Conservation (phyloP, 2,113 vertebrate genomes). For the Sakesphorus luctuosus region DNA sequence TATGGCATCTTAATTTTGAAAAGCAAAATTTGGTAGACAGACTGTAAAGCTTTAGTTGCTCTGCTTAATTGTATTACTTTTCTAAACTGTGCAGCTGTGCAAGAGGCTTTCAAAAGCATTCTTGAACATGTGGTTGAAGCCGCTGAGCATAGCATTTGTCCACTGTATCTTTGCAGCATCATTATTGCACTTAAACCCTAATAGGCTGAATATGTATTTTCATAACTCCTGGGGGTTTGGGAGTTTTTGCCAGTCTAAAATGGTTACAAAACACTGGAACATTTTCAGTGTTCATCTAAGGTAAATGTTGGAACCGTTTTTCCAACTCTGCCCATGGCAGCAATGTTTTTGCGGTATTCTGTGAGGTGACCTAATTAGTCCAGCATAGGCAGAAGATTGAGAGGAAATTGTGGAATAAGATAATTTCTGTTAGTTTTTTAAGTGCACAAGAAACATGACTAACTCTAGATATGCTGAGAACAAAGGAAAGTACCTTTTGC, state of each 20-base stretch:
- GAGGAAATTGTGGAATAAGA: not conserved
- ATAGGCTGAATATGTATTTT: not conserved
- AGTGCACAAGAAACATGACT: not conserved
- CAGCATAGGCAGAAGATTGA: not conserved
- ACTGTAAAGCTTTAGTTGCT: not conserved
- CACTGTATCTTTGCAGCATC: not conserved
- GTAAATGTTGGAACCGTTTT: not conserved
- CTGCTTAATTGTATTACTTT: not conserved
- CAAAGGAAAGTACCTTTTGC: not conserved
- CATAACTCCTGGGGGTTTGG: not conserved
- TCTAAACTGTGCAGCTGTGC: not conserved
- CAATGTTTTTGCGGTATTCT: not conserved
- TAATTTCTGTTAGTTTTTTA: not conserved
- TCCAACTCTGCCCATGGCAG: not conserved
- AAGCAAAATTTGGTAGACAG: slow-evolving; percentile 18
- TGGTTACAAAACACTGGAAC: not conserved
- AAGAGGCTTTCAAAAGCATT: slow-evolving; percentile 5
- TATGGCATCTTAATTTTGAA: not conserved
- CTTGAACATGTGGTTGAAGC: not conserved
- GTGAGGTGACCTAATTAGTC: not conserved
- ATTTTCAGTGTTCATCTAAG: not conserved
- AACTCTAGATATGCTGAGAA: not conserved
- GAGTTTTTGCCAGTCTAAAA: not conserved
- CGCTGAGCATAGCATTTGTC: not conserved
- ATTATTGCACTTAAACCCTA: not conserved